phyloP scores from a whole-genome alignment of 2,113 vertebrate genomes.

The Furnarius figulus region DNA sequence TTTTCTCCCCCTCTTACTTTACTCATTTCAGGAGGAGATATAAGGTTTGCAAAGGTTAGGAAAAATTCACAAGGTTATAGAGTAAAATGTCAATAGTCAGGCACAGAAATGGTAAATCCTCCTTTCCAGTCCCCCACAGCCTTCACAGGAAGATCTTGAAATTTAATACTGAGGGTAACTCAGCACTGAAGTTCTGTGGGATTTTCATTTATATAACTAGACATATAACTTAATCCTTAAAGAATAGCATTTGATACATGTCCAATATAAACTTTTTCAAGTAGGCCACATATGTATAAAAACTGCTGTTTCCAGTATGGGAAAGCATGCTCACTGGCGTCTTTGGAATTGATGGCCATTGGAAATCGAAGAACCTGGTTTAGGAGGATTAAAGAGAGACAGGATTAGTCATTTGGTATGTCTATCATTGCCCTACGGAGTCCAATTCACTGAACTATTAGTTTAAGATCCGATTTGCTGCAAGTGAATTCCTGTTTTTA shows the following conservation, averaged over 20 bases:
- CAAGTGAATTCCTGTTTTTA: not conserved
- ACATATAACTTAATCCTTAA: not conserved
- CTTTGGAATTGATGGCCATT: not conserved
- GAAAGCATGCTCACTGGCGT: not conserved
- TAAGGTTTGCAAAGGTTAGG: not conserved
- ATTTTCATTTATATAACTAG: not conserved
- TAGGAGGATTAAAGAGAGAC: not conserved
- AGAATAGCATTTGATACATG: not conserved
- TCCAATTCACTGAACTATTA: not conserved
- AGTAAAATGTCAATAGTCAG: not conserved
- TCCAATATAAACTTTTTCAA: not conserved
- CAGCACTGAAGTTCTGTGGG: not conserved
- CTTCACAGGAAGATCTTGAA: not conserved
- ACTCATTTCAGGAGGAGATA: not conserved
- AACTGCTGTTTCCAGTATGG: not conserved
- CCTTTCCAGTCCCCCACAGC: not conserved
- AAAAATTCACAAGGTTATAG: not conserved
- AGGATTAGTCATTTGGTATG: not conserved
- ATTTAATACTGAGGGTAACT: not conserved
- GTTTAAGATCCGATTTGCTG: not conserved
- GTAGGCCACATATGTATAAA: not conserved
- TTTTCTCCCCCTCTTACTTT: not conserved
- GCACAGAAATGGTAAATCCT: not conserved
- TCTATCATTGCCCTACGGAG: not conserved
- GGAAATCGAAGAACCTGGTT: not conserved